Percentiles rank a stretch among this genome's conserved stretches.
Conservation (phyloP, 2,888 invertebrate species). For the Scotopteryx bipunctaria region DNA sequence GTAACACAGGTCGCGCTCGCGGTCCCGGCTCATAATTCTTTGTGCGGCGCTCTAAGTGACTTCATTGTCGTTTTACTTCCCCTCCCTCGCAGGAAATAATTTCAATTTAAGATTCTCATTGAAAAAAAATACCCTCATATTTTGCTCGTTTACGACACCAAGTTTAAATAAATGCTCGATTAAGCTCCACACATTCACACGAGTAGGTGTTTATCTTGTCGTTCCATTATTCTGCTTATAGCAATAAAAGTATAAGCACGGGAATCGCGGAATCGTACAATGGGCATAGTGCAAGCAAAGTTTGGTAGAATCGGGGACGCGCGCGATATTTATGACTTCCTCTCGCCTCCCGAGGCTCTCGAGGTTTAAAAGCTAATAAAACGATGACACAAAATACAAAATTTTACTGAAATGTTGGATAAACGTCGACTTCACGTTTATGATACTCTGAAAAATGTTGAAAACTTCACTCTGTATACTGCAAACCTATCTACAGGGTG, state of each 20-base stretch:
- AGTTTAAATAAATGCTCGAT: constrained; percentile 22
- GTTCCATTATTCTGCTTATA: constrained; percentile 40
- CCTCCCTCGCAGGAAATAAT: constrained; percentile 66
- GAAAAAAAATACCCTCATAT: constrained; percentile 57
- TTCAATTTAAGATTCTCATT: constrained; percentile 64
- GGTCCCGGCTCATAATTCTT: constrained; percentile 68
- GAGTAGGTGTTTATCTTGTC: constrained; percentile 43
- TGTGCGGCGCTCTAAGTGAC: constrained; percentile 65
- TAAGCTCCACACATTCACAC: constrained; percentile 16
- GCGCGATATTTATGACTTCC: constrained; percentile 73
- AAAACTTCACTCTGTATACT: constrained; percentile 5
- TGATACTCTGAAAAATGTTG: constrained; percentile 20
- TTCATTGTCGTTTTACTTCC: constrained; percentile 73
- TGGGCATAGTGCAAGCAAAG: constrained; percentile 60
- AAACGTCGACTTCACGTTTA: constrained; percentile 44
- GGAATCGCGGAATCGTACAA: constrained; percentile 27
- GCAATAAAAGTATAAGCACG: constrained; percentile 46
- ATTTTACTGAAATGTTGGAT: constrained; percentile 52
- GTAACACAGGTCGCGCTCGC: constrained; percentile 51
- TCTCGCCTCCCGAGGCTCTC: constrained; percentile 59
- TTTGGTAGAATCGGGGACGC: constrained; percentile 66
- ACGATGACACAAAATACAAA: constrained; percentile 65
- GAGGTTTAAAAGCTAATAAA: constrained; percentile 71
- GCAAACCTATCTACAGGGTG: not conserved
- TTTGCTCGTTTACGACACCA: constrained; percentile 25